A percentile compares a stretch with the other conserved stretches of the same genome.
Evolutionary conservation across 2,797 vertebrate genomes (phyloP).

Genomic region (Cygnus olor): DNA sequence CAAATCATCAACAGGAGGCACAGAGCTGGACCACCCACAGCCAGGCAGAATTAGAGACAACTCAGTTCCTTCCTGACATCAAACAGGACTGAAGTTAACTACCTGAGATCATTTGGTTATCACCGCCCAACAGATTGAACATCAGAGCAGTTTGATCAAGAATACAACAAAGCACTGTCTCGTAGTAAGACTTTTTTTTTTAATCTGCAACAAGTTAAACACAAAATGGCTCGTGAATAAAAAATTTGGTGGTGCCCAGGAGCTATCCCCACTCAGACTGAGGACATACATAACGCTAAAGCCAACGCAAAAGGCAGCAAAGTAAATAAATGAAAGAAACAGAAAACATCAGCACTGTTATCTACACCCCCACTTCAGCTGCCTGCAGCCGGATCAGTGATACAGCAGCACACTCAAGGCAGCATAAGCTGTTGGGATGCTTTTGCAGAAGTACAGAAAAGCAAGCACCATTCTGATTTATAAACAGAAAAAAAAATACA

Average conservation of each 20-base stretch:
- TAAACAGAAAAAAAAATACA: background rate
- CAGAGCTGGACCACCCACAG: background rate
- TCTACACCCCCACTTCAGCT: background rate
- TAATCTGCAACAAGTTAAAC: background rate
- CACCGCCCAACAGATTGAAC: background rate
- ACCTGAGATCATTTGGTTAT: background rate
- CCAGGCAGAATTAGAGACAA: background rate
- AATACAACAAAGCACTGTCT: background rate
- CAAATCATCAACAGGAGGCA: background rate
- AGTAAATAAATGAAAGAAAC: background rate
- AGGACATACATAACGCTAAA: background rate
- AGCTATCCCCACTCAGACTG: background rate
- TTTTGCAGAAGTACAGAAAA: background rate
- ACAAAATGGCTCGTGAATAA: background rate
- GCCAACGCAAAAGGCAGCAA: background rate
- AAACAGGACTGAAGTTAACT: background rate
- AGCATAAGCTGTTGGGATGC: background rate
- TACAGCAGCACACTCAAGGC: background rate
- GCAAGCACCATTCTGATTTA: accelerated
- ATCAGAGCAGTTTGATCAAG: background rate
- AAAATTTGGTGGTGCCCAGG: background rate
- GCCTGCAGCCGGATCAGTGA: background rate
- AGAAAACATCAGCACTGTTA: background rate
- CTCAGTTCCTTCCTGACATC: background rate
- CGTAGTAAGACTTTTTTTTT: background rate